Conservation (phyloP, 2,888 invertebrate species). For the Melolontha melolontha region DNA sequence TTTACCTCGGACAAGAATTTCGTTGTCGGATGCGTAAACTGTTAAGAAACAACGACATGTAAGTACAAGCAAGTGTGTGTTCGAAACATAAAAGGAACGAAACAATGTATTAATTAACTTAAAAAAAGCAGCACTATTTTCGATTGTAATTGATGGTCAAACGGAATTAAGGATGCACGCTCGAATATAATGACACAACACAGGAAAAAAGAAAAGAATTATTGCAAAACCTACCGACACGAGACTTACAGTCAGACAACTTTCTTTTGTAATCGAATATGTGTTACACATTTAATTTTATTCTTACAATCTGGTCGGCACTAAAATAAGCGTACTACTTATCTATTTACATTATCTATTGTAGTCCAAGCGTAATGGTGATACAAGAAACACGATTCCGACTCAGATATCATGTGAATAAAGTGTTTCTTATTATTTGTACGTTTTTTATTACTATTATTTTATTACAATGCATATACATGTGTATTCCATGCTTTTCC, state of each 20-base stretch:
- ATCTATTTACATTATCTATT: no score
- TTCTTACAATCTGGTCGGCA: constrained; percentile 1
- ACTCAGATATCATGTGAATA: constrained; percentile 13
- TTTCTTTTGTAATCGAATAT: constrained; percentile 48
- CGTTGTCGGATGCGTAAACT: background rate
- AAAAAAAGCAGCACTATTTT: constrained; percentile 13
- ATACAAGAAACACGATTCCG: constrained; percentile 12
- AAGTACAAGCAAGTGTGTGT: background rate
- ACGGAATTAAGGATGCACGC: constrained; percentile 21
- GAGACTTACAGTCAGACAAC: constrained; percentile 35
- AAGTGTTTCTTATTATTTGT: background rate
- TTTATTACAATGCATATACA: constrained; percentile 20
- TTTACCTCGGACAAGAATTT: background rate
- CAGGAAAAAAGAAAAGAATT: background rate
- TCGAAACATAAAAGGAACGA: constrained; percentile 1
- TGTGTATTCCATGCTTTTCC: background rate
- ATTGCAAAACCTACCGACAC: constrained; percentile 37
- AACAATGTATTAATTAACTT: constrained; percentile 23
- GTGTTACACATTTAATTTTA: constrained; percentile 47
- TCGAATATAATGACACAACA: background rate
- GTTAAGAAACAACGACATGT: background rate
- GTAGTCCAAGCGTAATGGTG: constrained; percentile 10
- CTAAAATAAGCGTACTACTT: constrained; percentile 28
- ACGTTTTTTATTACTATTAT: constrained; percentile 11
- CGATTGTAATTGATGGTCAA: constrained; percentile 23